Evolutionary conservation across 1,140 invertebrate genomes (phyloP).

Genomic region (Choristoneura fumiferana): DNA sequence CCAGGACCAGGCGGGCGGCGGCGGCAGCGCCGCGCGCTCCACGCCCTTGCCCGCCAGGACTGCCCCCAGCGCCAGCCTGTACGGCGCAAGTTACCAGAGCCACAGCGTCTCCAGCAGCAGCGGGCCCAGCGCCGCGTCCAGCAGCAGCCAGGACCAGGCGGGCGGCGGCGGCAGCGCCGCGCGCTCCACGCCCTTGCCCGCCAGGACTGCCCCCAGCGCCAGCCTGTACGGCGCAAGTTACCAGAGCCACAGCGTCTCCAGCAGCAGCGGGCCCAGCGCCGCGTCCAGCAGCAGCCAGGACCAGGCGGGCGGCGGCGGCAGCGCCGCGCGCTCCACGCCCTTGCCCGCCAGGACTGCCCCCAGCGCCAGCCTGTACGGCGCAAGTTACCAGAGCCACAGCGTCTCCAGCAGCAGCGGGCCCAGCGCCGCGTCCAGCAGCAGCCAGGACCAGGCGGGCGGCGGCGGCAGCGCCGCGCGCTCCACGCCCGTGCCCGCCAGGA

Average conservation of each 20-base stretch:
- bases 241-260: conserved; percentile 67
- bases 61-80: too few relatives aligned
- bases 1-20: conserved; percentile 50
- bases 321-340: conserved; percentile 47
- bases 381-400: conserved; percentile 57
- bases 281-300: conserved; percentile 59
- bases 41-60: too few relatives aligned
- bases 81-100: conserved; percentile 46
- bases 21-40: conserved; percentile 49
- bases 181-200: conserved; percentile 50
- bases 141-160: conserved; percentile 52
- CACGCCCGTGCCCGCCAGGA: conserved; percentile 42
- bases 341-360: too few relatives aligned
- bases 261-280: conserved; percentile 48
- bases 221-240: conserved; percentile 26
- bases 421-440: conserved; percentile 55
- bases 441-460: conserved; percentile 48
- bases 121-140: conserved; percentile 55
- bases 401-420: conserved; percentile 59
- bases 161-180: conserved; percentile 47
- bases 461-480: conserved; percentile 53
- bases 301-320: conserved; percentile 48
- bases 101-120: conserved; percentile 60
- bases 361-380: conserved; percentile 41
- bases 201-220: too few relatives aligned